Conservation (phyloP, 2,113 vertebrate genomes). For the Pollimyrus isidori region DNA sequence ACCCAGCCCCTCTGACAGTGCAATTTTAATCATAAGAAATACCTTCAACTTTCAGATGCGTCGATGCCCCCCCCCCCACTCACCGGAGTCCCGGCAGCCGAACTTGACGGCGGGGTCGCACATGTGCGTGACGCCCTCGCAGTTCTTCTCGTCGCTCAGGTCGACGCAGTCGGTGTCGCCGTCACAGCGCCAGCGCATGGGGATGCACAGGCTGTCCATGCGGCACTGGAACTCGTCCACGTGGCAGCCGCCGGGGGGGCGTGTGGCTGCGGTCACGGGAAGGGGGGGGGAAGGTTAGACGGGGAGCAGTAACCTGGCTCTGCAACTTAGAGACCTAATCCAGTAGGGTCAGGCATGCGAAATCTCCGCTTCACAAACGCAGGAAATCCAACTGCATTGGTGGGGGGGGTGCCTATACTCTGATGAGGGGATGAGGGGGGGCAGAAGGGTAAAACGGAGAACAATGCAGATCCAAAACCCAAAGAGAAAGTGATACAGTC, state of each 20-base stretch:
- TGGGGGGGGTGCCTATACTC: no score
- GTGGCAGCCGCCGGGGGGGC: slow-evolving; percentile 89
- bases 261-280: slow-evolving; percentile 64
- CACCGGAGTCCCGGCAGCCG: slow-evolving; percentile 90
- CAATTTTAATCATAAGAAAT: not conserved
- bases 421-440: no score
- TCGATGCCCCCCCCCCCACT: slow-evolving; percentile 22
- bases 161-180: slow-evolving; percentile 95
- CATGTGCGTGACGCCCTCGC: slow-evolving; percentile 84
- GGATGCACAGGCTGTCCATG: slow-evolving; percentile 87
- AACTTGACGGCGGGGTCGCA: slow-evolving; percentile 90
- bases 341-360: no score
- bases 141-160: slow-evolving; percentile 87
- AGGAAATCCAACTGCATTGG: no score
- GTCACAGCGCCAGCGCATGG: slow-evolving; percentile 89
- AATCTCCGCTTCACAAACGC: not conserved
- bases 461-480: not conserved
- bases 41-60: not conserved
- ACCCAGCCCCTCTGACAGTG: not conserved
- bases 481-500: not conserved
- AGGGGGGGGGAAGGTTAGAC: not conserved
- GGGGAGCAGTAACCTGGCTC: not conserved
- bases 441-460: not conserved
- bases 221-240: slow-evolving; percentile 89
- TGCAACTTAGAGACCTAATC: not conserved